Evolutionary conservation across 2,797 vertebrate species (phyloP).

Genomic region (Bryconaethiops microstoma): DNA sequence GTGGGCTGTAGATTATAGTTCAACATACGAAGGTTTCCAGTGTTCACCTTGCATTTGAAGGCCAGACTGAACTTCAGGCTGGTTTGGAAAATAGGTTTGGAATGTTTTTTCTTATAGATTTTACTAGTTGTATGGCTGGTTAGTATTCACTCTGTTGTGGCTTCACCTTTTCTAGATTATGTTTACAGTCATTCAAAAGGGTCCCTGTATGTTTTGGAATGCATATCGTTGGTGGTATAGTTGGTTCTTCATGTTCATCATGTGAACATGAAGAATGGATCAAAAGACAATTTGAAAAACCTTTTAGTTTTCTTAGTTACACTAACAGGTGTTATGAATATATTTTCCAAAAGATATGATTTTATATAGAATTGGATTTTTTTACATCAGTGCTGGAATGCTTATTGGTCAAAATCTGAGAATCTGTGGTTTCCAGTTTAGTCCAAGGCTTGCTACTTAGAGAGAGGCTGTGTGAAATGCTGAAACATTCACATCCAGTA

Average conservation of each 20-base stretch:
- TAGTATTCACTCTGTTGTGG: background rate
- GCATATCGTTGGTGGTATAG: too few species aligned
- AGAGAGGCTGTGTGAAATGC: background rate
- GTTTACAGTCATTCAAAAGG: background rate
- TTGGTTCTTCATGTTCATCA: too few species aligned
- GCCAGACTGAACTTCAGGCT: background rate
- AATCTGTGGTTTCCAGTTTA: background rate
- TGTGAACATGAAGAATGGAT: too few species aligned
- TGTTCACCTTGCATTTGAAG: background rate
- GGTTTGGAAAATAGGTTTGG: too few species aligned
- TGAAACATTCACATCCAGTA: background rate
- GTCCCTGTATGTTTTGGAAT: too few species aligned
- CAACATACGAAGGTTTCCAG: background rate
- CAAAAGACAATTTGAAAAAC: too few species aligned
- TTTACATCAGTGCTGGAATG: background rate
- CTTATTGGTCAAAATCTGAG: background rate
- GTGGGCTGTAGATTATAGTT: background rate
- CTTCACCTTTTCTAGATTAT: background rate
- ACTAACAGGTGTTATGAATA: too few species aligned
- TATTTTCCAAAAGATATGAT: too few species aligned
- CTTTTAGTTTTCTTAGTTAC: too few species aligned
- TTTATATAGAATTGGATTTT: too few species aligned
- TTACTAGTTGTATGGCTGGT: background rate
- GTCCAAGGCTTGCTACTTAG: background rate
- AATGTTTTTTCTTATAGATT: too few species aligned